Percentiles rank a stretch among this genome's conserved stretches.
phyloP scores from a whole-genome alignment of 2,113 vertebrate species.

The Cathartes aura region DNA sequence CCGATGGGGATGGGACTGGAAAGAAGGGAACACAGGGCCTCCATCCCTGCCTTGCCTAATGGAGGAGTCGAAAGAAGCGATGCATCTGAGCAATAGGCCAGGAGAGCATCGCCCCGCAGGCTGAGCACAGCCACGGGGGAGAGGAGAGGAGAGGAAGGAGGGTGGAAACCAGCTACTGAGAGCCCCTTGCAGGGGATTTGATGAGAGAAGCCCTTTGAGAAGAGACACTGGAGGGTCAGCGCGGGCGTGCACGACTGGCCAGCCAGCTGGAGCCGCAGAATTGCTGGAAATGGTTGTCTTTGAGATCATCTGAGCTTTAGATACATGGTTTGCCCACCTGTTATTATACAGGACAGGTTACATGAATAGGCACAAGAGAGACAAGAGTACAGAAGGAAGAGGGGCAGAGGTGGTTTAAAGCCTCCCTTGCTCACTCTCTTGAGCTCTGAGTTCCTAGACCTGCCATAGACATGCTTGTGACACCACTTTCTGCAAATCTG shows the following conservation, averaged over 20 bases:
- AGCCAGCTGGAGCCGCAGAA: not conserved
- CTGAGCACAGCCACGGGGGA: not conserved
- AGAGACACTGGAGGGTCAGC: not conserved
- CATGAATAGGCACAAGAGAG: not conserved
- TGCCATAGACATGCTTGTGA: not conserved
- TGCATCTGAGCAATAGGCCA: not conserved
- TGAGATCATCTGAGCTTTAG: not conserved
- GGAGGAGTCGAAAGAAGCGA: not conserved
- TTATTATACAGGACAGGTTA: not conserved
- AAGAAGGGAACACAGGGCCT: not conserved
- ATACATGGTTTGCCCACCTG: not conserved
- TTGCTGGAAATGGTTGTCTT: not conserved
- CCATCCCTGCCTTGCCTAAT: not conserved
- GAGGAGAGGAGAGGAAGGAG: not conserved
- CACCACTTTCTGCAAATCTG: not conserved
- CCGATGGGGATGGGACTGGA: not conserved
- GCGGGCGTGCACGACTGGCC: accelerated
- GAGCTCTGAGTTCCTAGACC: not conserved
- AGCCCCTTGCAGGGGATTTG: not conserved
- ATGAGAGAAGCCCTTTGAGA: not conserved
- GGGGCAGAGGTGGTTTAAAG: not conserved
- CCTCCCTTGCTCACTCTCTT: not conserved
- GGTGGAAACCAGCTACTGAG: not conserved
- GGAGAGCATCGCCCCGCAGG: not conserved
- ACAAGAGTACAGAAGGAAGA: not conserved